Conservation (phyloP, 2,113 vertebrate species). For the Brachionichthys hirsutus region DNA sequence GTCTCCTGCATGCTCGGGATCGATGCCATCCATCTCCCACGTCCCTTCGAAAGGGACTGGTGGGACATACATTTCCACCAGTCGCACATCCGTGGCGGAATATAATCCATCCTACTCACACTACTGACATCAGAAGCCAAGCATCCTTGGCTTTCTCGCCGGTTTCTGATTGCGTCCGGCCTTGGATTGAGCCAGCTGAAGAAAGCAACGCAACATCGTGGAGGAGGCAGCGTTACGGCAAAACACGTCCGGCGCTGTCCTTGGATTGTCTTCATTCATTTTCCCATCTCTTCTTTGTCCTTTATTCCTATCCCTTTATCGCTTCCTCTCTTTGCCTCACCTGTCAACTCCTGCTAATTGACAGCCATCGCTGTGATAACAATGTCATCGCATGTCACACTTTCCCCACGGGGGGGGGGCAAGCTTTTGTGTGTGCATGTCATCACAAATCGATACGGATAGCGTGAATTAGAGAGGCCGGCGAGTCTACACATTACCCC, state of each 20-base stretch:
- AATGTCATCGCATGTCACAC: constrained; percentile 27
- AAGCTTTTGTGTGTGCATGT: constrained; percentile 7
- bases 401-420: constrained; percentile 32
- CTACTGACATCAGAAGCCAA: constrained; percentile 24
- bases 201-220: constrained; percentile 5
- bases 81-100: constrained; percentile 24
- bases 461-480: constrained; percentile 40
- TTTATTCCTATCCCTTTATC: constrained; percentile 5
- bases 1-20: too few relatives aligned
- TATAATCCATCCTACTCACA: constrained; percentile 33
- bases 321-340: constrained; percentile 12
- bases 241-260: neutral
- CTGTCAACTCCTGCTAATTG: constrained; percentile 38
- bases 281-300: neutral
- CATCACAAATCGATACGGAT: constrained; percentile 50
- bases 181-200: constrained; percentile 22
- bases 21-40: constrained; percentile 33
- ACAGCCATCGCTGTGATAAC: constrained; percentile 24
- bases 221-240: constrained; percentile 1
- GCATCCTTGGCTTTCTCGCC: constrained; percentile 25
- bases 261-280: neutral
- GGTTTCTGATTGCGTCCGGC: constrained; percentile 24
- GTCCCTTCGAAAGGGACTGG: constrained; percentile 25
- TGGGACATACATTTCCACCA: constrained; percentile 32
- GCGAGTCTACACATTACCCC: constrained; percentile 27